Conservation (phyloP, 2,797 vertebrate species). For the Malurus leucopterus region DNA sequence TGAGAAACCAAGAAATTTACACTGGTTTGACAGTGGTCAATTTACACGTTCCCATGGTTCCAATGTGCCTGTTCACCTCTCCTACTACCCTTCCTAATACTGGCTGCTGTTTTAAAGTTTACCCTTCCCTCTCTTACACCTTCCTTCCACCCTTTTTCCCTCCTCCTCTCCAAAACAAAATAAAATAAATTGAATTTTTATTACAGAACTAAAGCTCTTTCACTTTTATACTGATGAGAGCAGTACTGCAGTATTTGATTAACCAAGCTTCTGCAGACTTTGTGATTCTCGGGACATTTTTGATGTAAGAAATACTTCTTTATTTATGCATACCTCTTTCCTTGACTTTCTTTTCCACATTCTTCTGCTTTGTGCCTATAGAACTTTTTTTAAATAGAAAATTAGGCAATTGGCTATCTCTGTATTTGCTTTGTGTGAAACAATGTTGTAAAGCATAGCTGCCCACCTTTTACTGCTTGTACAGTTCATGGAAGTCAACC, state of each 20-base stretch:
- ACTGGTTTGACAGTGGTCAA: constrained; percentile 96
- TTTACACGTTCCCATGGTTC: constrained; percentile 82
- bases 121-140: constrained; percentile 62
- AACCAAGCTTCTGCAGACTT: constrained; percentile 74
- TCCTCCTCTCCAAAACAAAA: constrained; percentile 33
- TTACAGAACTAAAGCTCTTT: constrained; percentile 75
- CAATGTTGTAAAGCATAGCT: constrained; percentile 72
- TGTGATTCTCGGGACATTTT: constrained; percentile 73
- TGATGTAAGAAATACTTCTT: constrained; percentile 76
- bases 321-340: constrained; percentile 75
- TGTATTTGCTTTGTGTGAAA: constrained; percentile 74
- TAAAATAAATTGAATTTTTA: constrained; percentile 74
- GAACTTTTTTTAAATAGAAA: constrained; percentile 71
- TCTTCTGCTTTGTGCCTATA: constrained; percentile 74
- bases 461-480: constrained; percentile 74
- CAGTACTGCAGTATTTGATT: constrained; percentile 79
- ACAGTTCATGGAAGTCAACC: constrained; percentile 66
- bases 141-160: not conserved
- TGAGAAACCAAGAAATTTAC: constrained; percentile 94
- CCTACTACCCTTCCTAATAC: constrained; percentile 58
- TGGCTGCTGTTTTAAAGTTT: constrained; percentile 83
- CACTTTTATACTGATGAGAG: constrained; percentile 81
- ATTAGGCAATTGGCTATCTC: constrained; percentile 64
- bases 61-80: constrained; percentile 81
- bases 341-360: constrained; percentile 30